Evolutionary conservation across 2,888 invertebrate genomes (phyloP).

Genomic region (Xestia rhomboidea): DNA sequence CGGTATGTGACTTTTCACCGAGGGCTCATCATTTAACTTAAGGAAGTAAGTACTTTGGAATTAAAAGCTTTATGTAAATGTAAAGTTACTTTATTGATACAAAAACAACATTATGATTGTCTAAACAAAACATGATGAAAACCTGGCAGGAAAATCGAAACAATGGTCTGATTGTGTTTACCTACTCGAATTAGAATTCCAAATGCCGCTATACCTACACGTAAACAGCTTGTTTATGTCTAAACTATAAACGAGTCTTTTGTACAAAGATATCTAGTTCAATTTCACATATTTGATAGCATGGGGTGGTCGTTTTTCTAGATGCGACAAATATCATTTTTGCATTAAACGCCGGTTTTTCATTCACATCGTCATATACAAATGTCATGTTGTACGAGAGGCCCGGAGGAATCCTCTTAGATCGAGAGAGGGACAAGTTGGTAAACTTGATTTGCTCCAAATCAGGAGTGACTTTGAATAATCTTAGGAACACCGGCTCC

Average conservation of each 20-base stretch:
- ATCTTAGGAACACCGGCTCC: slow-evolving; percentile 84
- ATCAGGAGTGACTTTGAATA: slow-evolving; percentile 83
- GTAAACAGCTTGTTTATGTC: slow-evolving; percentile 14
- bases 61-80: slow-evolving; percentile 7
- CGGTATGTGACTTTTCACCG: neutral
- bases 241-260: slow-evolving; percentile 71
- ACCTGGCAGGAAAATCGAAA: slow-evolving; percentile 19
- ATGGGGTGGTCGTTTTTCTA: slow-evolving; percentile 84
- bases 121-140: slow-evolving; percentile 16
- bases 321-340: slow-evolving; percentile 86
- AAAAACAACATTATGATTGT: slow-evolving; percentile 18
- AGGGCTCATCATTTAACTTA: neutral
- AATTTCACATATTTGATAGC: slow-evolving; percentile 87
- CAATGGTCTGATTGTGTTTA: slow-evolving; percentile 32
- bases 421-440: slow-evolving; percentile 80
- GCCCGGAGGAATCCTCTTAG: slow-evolving; percentile 85
- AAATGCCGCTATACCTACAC: slow-evolving; percentile 12
- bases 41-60: slow-evolving; percentile 10
- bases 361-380: slow-evolving; percentile 84
- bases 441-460: slow-evolving; percentile 84
- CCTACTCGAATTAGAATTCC: slow-evolving; percentile 30
- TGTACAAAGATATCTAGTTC: slow-evolving; percentile 78
- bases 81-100: slow-evolving; percentile 30
- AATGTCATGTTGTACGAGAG: slow-evolving; percentile 82
- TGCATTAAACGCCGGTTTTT: slow-evolving; percentile 76